Conservation (phyloP, 2,113 vertebrate genomes). For the Stegastes partitus region DNA sequence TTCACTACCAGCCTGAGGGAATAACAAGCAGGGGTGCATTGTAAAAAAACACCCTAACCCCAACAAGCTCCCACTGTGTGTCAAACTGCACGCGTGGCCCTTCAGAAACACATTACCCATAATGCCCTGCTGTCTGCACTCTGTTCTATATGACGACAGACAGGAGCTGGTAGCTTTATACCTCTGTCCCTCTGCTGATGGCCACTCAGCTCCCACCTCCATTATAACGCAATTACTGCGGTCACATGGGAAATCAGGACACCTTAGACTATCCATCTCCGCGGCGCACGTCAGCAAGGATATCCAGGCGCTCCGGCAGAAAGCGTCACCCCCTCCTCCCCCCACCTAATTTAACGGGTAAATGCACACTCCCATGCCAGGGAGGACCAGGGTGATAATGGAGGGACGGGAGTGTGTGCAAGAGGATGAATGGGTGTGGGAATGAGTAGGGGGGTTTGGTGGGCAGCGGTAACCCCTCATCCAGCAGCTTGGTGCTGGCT, state of each 20-base stretch:
- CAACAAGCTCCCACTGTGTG: conserved; percentile 15
- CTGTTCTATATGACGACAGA: neutral
- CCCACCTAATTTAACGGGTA: conserved; percentile 79
- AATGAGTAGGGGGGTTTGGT: conserved; percentile 34
- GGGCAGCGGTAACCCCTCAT: conserved; percentile 44
- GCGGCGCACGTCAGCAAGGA: conserved; percentile 48
- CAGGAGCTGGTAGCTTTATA: conserved; percentile 32
- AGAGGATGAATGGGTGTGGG: conserved; percentile 36
- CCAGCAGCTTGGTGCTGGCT: conserved; percentile 44
- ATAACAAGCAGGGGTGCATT: conserved; percentile 9
- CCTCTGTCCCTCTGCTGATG: conserved; percentile 56
- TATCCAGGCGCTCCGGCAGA: conserved; percentile 45
- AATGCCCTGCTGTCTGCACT: conserved; percentile 24
- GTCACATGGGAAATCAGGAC: conserved; percentile 74
- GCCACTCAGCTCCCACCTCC: conserved; percentile 60
- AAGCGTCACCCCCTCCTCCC: conserved; percentile 27
- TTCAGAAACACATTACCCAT: conserved; percentile 30
- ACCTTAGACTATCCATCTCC: conserved; percentile 73
- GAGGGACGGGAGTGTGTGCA: conserved; percentile 45
- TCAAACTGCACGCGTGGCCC: conserved; percentile 17
- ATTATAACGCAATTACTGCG: conserved; percentile 77
- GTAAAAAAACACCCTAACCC: conserved; percentile 7
- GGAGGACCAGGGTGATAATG: conserved; percentile 64
- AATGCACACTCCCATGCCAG: conserved; percentile 68
- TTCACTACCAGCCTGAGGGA: conserved; percentile 20